Base-by-base conservation (phyloP, 2,888 invertebrate species). In the Tethea ocularis region DNA sequence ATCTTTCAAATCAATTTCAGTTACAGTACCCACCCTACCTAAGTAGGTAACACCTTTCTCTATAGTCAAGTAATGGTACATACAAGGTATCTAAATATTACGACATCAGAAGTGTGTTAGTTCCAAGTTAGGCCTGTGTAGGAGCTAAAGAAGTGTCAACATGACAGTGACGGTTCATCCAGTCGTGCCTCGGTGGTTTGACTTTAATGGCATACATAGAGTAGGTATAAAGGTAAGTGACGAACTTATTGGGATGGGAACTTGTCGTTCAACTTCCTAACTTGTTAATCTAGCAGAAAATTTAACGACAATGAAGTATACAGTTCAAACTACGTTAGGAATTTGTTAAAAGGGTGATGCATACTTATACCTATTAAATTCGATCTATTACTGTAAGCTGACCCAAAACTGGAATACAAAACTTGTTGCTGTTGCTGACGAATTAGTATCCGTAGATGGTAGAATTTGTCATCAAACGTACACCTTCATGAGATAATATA, bases 131-230 rank as follows among this genome's bases (percentile, higher is more conserved):
- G n/a, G n/a, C n/a, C n/a, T n/a, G 29, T 33, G 54, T 6, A 13
- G 11, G 33, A 33, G 13, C 11, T 54, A 33, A 33, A 54, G 29
- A 22, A 22, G 13, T 36, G 38, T 55, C 36, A 17, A 51, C 51
- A 29, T 23, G 33, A 54, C n/a, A 46, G 41, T 41, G 24, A 17
- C 29, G 26, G 51, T 57, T 54, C 59, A 55, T 57, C 26, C 29
- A 52, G 29, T 55, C 57, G 59, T 38, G 61, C 59, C 55, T 59
- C 57, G 57, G 51, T 41, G 46, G 41, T 29, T 56, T 33, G 53
- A 53, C 22, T n/a, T 33, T 33, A 33, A 33, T 33, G 56, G 57
- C 38, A 23, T 46, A n/a, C n/a, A n/a, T n/a, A n/a, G n/a, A n/a
- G n/a, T n/a, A n/a, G n/a, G n/a, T n/a, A n/a, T n/a, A 52, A 26